phyloP scores from a whole-genome alignment of 1,140 invertebrate species.

The Mesaphorura yosii region DNA sequence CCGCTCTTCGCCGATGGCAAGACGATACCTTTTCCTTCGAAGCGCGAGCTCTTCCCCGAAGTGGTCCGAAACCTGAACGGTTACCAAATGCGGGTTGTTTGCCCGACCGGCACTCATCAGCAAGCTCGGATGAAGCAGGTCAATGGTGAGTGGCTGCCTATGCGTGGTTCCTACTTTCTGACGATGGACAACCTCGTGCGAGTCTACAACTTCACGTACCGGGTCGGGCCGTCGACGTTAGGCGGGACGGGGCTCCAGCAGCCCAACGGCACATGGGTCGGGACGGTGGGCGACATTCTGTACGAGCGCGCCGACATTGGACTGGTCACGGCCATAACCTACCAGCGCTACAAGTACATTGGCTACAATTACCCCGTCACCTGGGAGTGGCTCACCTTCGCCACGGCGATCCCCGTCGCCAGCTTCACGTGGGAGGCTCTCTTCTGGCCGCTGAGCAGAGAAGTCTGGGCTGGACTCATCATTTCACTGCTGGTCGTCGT shows the following conservation, averaged over 20 bases:
- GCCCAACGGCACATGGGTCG: slow-evolving; percentile 14
- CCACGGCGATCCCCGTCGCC: slow-evolving; percentile 5
- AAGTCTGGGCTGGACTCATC: slow-evolving; percentile 9
- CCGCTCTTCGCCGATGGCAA: no score
- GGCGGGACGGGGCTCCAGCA: slow-evolving; percentile 12
- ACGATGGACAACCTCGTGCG: neutral
- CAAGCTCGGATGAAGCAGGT: neutral
- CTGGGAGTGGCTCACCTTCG: slow-evolving; percentile 16
- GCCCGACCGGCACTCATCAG: neutral
- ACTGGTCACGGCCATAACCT: neutral
- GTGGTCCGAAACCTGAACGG: neutral
- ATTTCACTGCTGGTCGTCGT: neutral
- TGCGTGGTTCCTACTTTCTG: neutral
- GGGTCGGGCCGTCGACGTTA: slow-evolving; percentile 3
- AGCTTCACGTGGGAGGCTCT: slow-evolving; percentile 16
- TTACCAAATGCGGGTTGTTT: neutral
- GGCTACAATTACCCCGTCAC: neutral
- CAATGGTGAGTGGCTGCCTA: neutral
- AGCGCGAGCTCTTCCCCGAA: neutral
- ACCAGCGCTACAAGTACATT: neutral
- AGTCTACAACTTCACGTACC: slow-evolving; percentile 17
- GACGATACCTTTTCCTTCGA: neutral
- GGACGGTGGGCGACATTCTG: slow-evolving; percentile 13
- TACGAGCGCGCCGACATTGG: slow-evolving; percentile 6
- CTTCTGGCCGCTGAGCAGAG: slow-evolving; percentile 13